Evolutionary conservation across 2,888 invertebrate species (phyloP).

Genomic region (Anarsia innoxiella): DNA sequence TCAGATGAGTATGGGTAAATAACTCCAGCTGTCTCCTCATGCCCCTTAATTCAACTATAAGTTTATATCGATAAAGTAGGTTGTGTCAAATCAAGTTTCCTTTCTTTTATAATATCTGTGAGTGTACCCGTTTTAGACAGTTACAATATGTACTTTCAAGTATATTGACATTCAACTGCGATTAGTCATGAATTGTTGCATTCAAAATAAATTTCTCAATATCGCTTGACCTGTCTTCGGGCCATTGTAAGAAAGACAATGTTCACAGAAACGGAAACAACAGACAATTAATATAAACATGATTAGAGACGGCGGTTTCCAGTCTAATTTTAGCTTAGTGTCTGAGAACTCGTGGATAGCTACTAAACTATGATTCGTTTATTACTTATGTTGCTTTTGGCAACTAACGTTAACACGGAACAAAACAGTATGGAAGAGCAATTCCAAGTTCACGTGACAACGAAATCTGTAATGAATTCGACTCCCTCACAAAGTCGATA

Average conservation of each 20-base stretch:
- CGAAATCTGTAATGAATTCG: slow-evolving; percentile 32
- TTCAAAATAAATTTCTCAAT: slow-evolving; percentile 49
- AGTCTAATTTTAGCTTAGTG: slow-evolving; percentile 32
- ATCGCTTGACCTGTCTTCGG: slow-evolving; percentile 25
- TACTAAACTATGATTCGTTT: slow-evolving; percentile 31
- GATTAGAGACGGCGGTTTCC: slow-evolving; percentile 39
- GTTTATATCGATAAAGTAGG: too few relatives aligned
- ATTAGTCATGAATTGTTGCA: too few relatives aligned
- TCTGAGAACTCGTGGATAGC: slow-evolving; percentile 34
- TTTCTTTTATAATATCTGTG: too few relatives aligned
- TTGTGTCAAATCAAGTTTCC: too few relatives aligned
- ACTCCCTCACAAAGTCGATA: slow-evolving; percentile 14
- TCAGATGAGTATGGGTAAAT: too few relatives aligned
- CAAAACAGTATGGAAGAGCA: not conserved
- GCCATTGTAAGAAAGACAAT: slow-evolving; percentile 54
- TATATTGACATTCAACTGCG: too few relatives aligned
- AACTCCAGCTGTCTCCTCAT: too few relatives aligned
- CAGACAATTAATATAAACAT: slow-evolving; percentile 57
- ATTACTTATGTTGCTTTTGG: slow-evolving; percentile 35
- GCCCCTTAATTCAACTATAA: too few relatives aligned
- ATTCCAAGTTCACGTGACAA: slow-evolving; percentile 27
- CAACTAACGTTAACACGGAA: slow-evolving; percentile 12
- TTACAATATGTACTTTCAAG: too few relatives aligned
- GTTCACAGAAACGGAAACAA: slow-evolving; percentile 33
- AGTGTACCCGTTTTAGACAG: too few relatives aligned